phyloP scores from a whole-genome alignment of 2,113 vertebrate species.

The Lamprologus speciosus region DNA sequence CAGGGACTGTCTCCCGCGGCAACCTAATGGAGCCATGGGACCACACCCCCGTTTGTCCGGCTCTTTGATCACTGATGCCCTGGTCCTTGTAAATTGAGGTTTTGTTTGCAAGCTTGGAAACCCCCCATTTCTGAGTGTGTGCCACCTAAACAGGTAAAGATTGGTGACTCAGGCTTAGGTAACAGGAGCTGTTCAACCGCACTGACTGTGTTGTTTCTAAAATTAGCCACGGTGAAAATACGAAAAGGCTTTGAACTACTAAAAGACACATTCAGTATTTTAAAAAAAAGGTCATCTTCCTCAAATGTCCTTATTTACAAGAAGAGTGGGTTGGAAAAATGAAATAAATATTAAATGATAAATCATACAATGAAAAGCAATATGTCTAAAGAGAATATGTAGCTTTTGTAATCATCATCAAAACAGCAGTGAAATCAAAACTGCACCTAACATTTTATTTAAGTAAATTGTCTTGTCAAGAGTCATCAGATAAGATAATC shows the following conservation, averaged over 20 bases:
- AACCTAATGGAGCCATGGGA: constrained; percentile 23
- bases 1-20: constrained; percentile 22
- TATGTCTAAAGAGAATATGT: not conserved
- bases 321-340: not conserved
- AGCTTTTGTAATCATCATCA: not conserved
- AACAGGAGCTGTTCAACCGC: not conserved
- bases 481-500: not conserved
- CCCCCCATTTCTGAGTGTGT: not conserved
- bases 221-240: not conserved
- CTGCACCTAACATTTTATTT: not conserved
- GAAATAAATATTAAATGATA: not conserved
- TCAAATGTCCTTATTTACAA: not conserved
- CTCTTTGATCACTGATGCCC: constrained; percentile 47
- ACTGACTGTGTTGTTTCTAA: not conserved
- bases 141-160: constrained; percentile 9
- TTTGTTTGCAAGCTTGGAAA: constrained; percentile 8
- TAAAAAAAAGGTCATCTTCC: too few relatives aligned
- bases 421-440: not conserved
- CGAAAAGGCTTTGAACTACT: not conserved
- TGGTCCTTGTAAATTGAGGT: constrained; percentile 22
- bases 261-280: not conserved
- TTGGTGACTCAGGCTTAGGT: not conserved
- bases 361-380: not conserved
- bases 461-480: not conserved
- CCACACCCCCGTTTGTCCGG: constrained; percentile 14